phyloP scores from a whole-genome alignment of 2,797 vertebrate genomes.

The Scomberomorus guttatus region DNA sequence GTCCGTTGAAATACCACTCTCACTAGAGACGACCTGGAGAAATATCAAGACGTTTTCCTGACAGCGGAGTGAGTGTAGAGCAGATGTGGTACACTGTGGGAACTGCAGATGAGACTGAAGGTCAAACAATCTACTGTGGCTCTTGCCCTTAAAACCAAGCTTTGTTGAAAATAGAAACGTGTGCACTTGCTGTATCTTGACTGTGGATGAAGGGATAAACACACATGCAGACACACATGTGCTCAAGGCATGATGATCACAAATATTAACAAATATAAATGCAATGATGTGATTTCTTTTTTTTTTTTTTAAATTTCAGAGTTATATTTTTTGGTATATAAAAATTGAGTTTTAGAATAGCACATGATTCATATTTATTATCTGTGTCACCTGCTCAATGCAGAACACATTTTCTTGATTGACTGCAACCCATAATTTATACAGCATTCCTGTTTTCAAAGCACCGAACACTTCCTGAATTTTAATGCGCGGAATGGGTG shows the following conservation, averaged over 20 bases:
- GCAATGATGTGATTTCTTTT: neutral
- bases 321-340: neutral
- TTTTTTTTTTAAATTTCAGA: neutral
- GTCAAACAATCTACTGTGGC: conserved; percentile 21
- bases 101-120: conserved; percentile 52
- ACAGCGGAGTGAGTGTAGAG: conserved; percentile 1
- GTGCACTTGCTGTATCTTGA: neutral
- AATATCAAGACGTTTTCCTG: conserved; percentile 27
- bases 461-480: conserved; percentile 22
- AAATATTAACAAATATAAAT: conserved; percentile 10
- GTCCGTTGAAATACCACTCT: neutral
- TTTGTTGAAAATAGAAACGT: neutral
- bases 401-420: conserved; percentile 37
- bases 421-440: conserved; percentile 48
- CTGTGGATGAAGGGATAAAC: neutral
- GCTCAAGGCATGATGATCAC: neutral
- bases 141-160: neutral
- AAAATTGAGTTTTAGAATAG: conserved; percentile 28
- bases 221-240: neutral
- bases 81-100: neutral
- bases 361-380: conserved; percentile 46
- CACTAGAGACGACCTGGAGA: neutral
- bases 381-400: conserved; percentile 19
- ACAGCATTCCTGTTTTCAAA: conserved; percentile 41
- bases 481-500: conserved; percentile 14